These are phyloP conservation scores for Exaiptasia diaphana DNA, from an alignment of 64 coral and sea anemone genomes.

Conservation along the genomic window DNA sequence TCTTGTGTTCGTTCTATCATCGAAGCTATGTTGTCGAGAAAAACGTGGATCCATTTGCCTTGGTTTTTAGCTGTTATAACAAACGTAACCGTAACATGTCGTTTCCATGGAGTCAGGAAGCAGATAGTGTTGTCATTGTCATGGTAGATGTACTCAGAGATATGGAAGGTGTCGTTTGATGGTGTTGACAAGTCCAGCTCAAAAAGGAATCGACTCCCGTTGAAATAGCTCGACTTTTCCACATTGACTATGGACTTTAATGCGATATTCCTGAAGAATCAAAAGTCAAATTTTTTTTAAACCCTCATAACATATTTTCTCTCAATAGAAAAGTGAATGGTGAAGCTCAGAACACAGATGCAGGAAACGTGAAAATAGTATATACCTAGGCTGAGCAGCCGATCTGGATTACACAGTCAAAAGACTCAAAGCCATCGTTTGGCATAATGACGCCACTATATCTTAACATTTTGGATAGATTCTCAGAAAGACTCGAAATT, in stretches of 20 bases:
- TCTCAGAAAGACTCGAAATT: too few relatives aligned
- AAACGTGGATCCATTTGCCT: conserved; percentile 81
- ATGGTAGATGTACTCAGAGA: conserved; percentile 46
- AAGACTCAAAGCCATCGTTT: too few relatives aligned
- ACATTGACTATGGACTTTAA: conserved; percentile 29
- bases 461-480: too few relatives aligned
- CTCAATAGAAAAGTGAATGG: too few relatives aligned
- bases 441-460: too few relatives aligned
- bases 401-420: too few relatives aligned
- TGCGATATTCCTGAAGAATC: not conserved
- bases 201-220: conserved; percentile 25
- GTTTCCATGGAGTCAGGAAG: conserved; percentile 68
- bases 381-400: too few relatives aligned
- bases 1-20: conserved; percentile 46
- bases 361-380: too few relatives aligned
- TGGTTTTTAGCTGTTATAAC: conserved; percentile 75
- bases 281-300: too few relatives aligned
- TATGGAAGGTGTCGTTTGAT: conserved; percentile 15
- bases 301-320: too few relatives aligned
- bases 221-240: conserved; percentile 19
- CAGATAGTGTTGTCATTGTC: not conserved
- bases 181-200: conserved; percentile 26
- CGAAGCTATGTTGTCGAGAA: conserved; percentile 65
- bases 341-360: too few relatives aligned
- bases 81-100: conserved; percentile 59